Conservation (phyloP, 2,113 vertebrate genomes). For the Pseudopipra pipra region DNA sequence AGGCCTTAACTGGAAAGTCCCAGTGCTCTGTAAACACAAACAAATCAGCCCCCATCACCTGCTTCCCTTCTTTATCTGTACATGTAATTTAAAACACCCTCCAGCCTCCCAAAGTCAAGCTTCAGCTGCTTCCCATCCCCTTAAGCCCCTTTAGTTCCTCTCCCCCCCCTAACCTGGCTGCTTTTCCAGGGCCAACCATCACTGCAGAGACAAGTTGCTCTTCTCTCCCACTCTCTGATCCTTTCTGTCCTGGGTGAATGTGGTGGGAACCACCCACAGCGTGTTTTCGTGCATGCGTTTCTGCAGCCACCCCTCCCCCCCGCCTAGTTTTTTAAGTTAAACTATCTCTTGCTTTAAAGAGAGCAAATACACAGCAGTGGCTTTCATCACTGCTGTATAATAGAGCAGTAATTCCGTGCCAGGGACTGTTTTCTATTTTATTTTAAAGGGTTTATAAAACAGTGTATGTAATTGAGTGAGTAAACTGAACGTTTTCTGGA, state of each 20-base stretch:
- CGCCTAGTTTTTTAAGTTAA: slow-evolving; percentile 58
- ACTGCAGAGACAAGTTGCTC: slow-evolving; percentile 55
- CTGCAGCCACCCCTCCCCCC: slow-evolving; percentile 46
- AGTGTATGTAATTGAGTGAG: slow-evolving; percentile 70
- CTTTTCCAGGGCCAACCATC: slow-evolving; percentile 39
- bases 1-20: slow-evolving; percentile 38
- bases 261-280: slow-evolving; percentile 58
- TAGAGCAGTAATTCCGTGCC: slow-evolving; percentile 70
- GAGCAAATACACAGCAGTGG: slow-evolving; percentile 65
- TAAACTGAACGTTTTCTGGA: slow-evolving; percentile 69
- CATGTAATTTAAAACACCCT: slow-evolving; percentile 59
- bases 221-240: slow-evolving; percentile 63
- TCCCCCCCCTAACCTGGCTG: not conserved
- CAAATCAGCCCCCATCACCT: slow-evolving; percentile 54
- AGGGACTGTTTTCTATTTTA: slow-evolving; percentile 73
- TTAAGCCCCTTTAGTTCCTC: slow-evolving; percentile 53
- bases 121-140: slow-evolving; percentile 63
- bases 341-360: slow-evolving; percentile 70
- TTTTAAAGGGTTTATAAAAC: slow-evolving; percentile 73
- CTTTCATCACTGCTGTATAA: slow-evolving; percentile 69
- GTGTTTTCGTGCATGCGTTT: slow-evolving; percentile 56
- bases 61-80: slow-evolving; percentile 63
- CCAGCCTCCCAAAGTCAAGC: slow-evolving; percentile 40
- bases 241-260: slow-evolving; percentile 66
- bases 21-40: slow-evolving; percentile 49